Conservation (phyloP, 2,888 invertebrate genomes). For the Ennomos fuscantarius region DNA sequence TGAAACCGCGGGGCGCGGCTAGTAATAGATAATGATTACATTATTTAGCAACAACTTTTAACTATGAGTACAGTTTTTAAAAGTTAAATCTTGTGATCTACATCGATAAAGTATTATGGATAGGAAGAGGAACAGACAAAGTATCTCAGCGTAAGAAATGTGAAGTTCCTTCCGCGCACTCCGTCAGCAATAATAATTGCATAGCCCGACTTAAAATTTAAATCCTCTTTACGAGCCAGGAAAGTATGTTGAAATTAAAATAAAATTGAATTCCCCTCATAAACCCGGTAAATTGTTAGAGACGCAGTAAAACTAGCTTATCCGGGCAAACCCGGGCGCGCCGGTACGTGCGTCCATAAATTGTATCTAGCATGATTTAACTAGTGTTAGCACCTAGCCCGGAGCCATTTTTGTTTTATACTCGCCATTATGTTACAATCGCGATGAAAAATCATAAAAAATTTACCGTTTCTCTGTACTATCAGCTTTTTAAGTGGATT, state of each 20-base stretch:
- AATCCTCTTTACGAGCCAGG: constrained; percentile 15
- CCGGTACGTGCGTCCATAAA: constrained; percentile 53
- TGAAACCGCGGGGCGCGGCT: too few relatives aligned
- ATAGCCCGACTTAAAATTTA: constrained; percentile 11
- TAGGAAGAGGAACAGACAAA: too few relatives aligned
- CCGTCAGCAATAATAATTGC: constrained; percentile 1
- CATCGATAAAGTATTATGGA: too few relatives aligned
- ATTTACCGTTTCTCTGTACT: not conserved
- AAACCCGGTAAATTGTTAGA: constrained; percentile 38
- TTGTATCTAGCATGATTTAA: constrained; percentile 57
- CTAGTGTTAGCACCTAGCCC: constrained; percentile 55
- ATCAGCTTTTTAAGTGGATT: too few relatives aligned
- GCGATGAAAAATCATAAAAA: constrained; percentile 37
- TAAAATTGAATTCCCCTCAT: constrained; percentile 29
- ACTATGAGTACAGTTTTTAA: too few relatives aligned
- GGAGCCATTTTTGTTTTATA: constrained; percentile 56
- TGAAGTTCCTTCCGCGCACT: too few relatives aligned
- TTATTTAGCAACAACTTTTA: too few relatives aligned
- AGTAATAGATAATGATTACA: too few relatives aligned
- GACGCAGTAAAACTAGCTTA: constrained; percentile 44
- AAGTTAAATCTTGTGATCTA: too few relatives aligned
- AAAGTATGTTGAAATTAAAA: constrained; percentile 31
- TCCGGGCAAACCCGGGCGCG: constrained; percentile 37
- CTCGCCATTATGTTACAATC: constrained; percentile 49
- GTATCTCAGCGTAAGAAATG: too few relatives aligned